Percentiles rank a stretch among this genome's conserved stretches.
Conservation (phyloP, 2,797 vertebrate genomes). For the Poeciliopsis gracilis region DNA sequence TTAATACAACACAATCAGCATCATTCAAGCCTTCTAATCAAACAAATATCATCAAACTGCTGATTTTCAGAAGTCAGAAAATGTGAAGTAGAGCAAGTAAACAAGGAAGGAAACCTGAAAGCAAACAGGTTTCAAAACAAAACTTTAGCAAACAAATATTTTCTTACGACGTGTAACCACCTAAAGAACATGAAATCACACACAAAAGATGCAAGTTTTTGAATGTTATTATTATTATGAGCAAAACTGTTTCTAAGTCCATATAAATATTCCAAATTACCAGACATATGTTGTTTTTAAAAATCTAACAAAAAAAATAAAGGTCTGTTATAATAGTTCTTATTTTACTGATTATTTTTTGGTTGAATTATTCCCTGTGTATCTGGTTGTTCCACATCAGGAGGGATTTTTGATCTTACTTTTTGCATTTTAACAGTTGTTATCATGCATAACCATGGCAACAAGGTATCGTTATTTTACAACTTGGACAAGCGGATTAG, state of each 20-base stretch:
- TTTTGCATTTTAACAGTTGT: not conserved
- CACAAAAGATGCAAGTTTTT: not conserved
- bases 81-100: not conserved
- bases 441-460: not conserved
- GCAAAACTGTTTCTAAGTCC: not conserved
- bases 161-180: not conserved
- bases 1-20: conserved; percentile 1
- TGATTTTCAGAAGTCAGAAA: not conserved
- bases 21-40: not conserved
- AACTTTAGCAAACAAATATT: not conserved
- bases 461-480: not conserved
- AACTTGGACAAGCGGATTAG: not conserved
- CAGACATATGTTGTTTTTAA: no score
- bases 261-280: not conserved
- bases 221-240: no score
- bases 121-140: not conserved
- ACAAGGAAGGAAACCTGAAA: not conserved
- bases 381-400: no score
- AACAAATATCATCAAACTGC: conserved; percentile 1
- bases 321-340: no score
- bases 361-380: no score
- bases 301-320: no score
- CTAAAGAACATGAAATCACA: not conserved
- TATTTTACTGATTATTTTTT: no score
- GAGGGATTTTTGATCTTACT: not conserved